These are phyloP conservation scores for Dinomys branickii DNA, from an alignment of 2,113 vertebrate species.

Conservation along the genomic window DNA sequence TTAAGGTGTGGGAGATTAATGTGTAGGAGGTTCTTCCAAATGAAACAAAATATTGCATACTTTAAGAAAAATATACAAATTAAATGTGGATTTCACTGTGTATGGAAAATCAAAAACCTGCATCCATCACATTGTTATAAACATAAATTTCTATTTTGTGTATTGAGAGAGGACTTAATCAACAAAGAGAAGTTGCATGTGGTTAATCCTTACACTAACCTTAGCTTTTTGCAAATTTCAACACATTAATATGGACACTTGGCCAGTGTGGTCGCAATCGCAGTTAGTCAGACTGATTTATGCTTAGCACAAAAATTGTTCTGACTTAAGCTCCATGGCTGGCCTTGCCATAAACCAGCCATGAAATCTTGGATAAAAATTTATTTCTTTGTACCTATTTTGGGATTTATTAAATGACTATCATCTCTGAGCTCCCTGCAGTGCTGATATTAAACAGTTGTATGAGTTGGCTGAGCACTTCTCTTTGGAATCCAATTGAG, in stretches of 20 bases:
- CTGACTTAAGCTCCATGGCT: constrained; percentile 34
- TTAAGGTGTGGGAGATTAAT: background rate
- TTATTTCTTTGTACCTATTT: background rate
- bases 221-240: background rate
- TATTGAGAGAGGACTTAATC: background rate
- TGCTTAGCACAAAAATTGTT: background rate
- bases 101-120: background rate
- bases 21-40: constrained; percentile 5
- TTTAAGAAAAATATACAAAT: constrained; percentile 17
- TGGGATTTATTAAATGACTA: background rate
- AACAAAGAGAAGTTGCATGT: background rate
- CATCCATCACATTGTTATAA: background rate
- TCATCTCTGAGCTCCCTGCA: background rate
- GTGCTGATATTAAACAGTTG: background rate
- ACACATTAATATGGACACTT: background rate
- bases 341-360: constrained; percentile 31
- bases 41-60: background rate
- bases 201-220: background rate
- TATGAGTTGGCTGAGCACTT: background rate
- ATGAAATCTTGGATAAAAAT: background rate
- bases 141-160: background rate
- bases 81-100: background rate
- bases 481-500: background rate
- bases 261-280: background rate
- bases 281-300: background rate